Conservation (phyloP, 2,888 invertebrate species). For the Heliconius sara region DNA sequence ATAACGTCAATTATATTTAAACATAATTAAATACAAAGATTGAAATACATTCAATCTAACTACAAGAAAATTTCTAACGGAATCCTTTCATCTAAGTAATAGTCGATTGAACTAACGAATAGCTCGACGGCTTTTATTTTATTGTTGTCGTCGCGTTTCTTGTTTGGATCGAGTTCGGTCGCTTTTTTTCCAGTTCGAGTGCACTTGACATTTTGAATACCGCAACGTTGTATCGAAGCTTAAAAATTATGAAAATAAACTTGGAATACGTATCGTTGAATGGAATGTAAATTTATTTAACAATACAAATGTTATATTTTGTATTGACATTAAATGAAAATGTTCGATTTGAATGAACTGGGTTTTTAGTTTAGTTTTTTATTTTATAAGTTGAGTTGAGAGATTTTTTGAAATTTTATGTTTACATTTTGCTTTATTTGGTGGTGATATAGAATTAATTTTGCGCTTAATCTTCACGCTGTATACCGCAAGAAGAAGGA, state of each 20-base stretch:
- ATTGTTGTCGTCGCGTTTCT: slow-evolving; percentile 38
- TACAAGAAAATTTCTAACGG: slow-evolving; percentile 7
- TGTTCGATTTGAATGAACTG: neutral
- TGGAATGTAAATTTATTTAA: slow-evolving; percentile 27
- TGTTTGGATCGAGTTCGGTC: slow-evolving; percentile 33
- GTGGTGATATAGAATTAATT: too few species aligned
- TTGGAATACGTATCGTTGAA: slow-evolving; percentile 9
- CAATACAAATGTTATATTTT: slow-evolving; percentile 19
- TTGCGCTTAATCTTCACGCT: too few species aligned
- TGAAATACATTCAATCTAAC: neutral
- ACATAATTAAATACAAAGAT: neutral
- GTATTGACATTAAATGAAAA: slow-evolving; percentile 10
- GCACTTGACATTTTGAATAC: slow-evolving; percentile 38
- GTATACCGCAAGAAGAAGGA: too few species aligned
- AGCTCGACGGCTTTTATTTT: slow-evolving; percentile 35
- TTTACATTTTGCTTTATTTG: too few species aligned
- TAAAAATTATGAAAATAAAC: slow-evolving; percentile 26
- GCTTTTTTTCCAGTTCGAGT: slow-evolving; percentile 34
- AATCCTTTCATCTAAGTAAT: slow-evolving; percentile 32
- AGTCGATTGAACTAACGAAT: slow-evolving; percentile 37
- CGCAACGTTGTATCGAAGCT: slow-evolving; percentile 34
- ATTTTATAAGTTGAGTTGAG: too few species aligned
- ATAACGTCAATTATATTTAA: neutral
- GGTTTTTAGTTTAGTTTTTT: neutral
- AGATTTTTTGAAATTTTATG: too few species aligned